A percentile compares a stretch with the other conserved stretches of the same genome.
Conservation (phyloP, 2,888 invertebrate species). For the Anthrax anthrax region DNA sequence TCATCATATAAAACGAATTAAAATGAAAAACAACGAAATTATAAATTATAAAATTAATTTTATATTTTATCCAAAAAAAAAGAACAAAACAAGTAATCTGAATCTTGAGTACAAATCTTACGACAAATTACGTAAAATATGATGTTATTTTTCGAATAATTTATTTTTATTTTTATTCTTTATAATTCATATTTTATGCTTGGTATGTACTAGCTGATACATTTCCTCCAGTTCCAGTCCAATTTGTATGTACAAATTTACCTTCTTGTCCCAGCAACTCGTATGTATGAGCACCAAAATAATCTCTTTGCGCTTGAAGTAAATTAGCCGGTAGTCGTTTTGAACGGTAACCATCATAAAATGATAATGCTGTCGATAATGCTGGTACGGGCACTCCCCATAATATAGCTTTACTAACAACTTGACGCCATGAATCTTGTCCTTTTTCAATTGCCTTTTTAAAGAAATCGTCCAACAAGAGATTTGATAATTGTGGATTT, state of each 20-base stretch:
- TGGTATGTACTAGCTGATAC: conserved; percentile 88
- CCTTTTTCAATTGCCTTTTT: conserved; percentile 63
- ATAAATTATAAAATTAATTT: no score
- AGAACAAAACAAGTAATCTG: no score
- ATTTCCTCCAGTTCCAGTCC: conserved; percentile 97
- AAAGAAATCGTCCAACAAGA: conserved; percentile 90
- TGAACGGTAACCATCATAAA: conserved; percentile 92
- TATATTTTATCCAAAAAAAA: no score
- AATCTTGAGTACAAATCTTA: no score
- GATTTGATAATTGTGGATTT: conserved; percentile 70
- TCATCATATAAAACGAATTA: no score
- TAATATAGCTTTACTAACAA: conserved; percentile 53
- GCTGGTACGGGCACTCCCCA: conserved; percentile 91
- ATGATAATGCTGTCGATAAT: conserved; percentile 83
- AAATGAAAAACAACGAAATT: no score
- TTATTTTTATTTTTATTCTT: no score
- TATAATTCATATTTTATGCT: no score
- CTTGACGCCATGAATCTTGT: conserved; percentile 74
- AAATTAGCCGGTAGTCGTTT: conserved; percentile 84
- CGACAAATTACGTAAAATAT: no score
- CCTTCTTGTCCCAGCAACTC: conserved; percentile 78
- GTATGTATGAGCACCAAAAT: conserved; percentile 98
- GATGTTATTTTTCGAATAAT: no score
- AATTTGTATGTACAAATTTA: conserved; percentile 89
- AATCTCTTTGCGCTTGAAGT: conserved; percentile 93